phyloP scores from a whole-genome alignment of 2,888 invertebrate species.

The Conistra vaccinii region DNA sequence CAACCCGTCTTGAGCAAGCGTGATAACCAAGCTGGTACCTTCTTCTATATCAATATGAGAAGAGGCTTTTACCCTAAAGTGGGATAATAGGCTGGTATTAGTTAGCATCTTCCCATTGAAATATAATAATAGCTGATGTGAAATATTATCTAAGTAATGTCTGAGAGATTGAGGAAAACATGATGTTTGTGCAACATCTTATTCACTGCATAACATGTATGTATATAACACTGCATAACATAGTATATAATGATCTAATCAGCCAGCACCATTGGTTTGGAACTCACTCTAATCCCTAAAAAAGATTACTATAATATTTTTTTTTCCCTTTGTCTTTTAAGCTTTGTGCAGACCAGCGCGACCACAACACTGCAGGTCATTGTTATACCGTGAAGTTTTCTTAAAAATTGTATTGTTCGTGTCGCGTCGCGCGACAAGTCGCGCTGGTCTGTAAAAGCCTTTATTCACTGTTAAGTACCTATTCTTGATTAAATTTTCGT shows the following conservation, averaged over 20 bases:
- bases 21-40: too few species aligned
- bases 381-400: too few species aligned
- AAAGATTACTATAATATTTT: too few species aligned
- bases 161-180: conserved; percentile 1
- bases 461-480: background rate
- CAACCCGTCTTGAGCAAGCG: too few species aligned
- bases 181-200: background rate
- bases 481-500: conserved; percentile 2
- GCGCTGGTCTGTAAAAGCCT: background rate
- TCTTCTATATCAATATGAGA: too few species aligned
- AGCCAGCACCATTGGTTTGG: background rate
- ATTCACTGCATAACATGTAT: background rate
- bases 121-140: background rate
- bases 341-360: too few species aligned
- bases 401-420: too few species aligned
- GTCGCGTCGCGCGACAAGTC: too few species aligned
- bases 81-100: too few species aligned
- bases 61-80: too few species aligned
- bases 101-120: background rate
- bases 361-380: too few species aligned
- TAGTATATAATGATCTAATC: conserved; percentile 4
- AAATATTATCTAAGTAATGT: background rate
- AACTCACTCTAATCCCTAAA: conserved; percentile 22
- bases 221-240: background rate
- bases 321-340: background rate